These are phyloP conservation scores for Cheilosia vulpina DNA, from an alignment of 2,888 invertebrate species.

Conservation along the genomic window DNA sequence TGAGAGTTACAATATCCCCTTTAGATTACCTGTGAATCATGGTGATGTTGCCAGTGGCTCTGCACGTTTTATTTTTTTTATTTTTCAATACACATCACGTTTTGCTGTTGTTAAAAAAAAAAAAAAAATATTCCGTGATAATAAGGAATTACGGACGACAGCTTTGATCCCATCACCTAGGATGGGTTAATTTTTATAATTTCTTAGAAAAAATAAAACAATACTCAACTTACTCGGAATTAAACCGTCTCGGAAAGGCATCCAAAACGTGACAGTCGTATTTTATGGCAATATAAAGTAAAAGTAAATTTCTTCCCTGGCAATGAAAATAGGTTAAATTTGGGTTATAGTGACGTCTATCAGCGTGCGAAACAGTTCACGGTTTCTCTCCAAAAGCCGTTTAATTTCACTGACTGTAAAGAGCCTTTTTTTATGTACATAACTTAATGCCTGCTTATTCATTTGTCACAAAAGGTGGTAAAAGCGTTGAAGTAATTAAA, in stretches of 20 bases:
- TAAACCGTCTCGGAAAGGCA: not conserved
- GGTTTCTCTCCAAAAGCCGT: no score
- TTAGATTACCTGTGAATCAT: constrained; percentile 19
- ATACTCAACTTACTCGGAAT: not conserved
- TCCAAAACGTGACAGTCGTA: not conserved
- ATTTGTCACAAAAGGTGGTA: no score
- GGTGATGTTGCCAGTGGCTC: constrained; percentile 1
- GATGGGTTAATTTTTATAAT: constrained; percentile 33
- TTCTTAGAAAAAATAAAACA: constrained; percentile 33
- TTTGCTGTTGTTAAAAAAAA: constrained; percentile 15
- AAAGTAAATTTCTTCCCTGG: not conserved
- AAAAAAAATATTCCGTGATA: not conserved
- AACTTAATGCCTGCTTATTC: no score
- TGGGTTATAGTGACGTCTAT: not conserved
- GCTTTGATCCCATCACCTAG: constrained; percentile 22
- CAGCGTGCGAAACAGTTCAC: no score
- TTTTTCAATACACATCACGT: constrained; percentile 27
- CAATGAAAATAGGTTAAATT: not conserved
- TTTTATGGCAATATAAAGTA: not conserved
- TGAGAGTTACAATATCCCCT: not conserved
- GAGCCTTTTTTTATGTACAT: no score
- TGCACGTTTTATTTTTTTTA: not conserved
- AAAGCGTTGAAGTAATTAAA: no score
- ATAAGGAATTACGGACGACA: constrained; percentile 48
- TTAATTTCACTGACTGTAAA: no score